These are phyloP conservation scores for Lepus townsendii DNA, from an alignment of 2,797 vertebrate species.

Conservation along the genomic window DNA sequence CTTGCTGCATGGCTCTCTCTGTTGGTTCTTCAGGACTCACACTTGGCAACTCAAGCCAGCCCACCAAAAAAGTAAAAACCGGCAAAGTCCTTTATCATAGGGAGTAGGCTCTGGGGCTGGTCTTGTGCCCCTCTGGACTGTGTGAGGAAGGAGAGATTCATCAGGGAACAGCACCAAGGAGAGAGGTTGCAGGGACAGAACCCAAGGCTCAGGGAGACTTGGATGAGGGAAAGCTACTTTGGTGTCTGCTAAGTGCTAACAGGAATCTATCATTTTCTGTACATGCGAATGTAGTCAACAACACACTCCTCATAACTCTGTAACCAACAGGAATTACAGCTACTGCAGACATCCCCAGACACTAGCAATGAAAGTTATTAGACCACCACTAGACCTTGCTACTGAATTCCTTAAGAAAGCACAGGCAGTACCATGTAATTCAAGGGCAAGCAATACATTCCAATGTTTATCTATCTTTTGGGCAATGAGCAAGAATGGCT, in stretches of 20 bases:
- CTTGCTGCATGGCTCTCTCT: neutral
- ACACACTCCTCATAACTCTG: neutral
- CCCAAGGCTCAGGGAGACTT: neutral
- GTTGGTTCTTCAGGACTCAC: neutral
- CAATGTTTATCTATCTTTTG: no score
- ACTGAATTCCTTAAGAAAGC: neutral
- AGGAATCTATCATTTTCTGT: slow-evolving; percentile 9
- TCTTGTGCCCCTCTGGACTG: neutral
- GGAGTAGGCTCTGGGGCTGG: neutral
- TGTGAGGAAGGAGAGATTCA: neutral
- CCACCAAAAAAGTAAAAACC: neutral
- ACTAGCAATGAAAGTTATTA: neutral
- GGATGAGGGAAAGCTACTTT: neutral
- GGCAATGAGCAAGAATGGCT: no score
- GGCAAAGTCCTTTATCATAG: neutral
- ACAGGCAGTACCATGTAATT: neutral
- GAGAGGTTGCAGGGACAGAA: neutral
- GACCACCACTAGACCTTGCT: neutral
- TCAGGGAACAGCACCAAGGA: no score
- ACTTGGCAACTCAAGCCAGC: neutral
- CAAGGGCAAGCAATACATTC: no score
- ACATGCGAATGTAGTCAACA: neutral
- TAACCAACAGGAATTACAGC: neutral
- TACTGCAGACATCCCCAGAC: neutral
- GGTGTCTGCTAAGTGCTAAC: neutral